phyloP scores from a whole-genome alignment of 1,140 invertebrate genomes.

The Formica selysi region DNA sequence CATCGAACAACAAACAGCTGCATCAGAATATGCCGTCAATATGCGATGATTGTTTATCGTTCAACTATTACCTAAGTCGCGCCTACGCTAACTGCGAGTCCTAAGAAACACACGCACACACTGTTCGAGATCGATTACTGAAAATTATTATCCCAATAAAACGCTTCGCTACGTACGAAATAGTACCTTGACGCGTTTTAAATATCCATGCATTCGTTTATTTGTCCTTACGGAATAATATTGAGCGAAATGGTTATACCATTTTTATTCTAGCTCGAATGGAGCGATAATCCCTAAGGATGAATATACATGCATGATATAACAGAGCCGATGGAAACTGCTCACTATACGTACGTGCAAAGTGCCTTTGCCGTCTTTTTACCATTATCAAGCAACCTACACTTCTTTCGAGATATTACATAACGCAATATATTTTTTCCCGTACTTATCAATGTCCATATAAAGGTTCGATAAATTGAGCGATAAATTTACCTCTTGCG shows the following conservation, averaged over 20 bases:
- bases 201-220: slow-evolving; percentile 59
- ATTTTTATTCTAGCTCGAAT: slow-evolving; percentile 55
- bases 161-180: slow-evolving; percentile 20
- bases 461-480: background rate
- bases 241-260: slow-evolving; percentile 51
- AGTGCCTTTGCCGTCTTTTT: slow-evolving; percentile 25
- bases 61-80: slow-evolving; percentile 12
- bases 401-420: background rate
- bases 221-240: slow-evolving; percentile 58
- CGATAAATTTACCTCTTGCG: background rate
- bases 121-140: background rate
- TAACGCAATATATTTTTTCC: background rate
- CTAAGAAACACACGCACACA: background rate
- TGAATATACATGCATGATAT: slow-evolving; percentile 61
- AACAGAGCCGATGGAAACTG: slow-evolving; percentile 52
- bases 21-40: background rate
- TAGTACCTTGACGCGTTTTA: slow-evolving; percentile 41
- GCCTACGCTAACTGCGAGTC: background rate
- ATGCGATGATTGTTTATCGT: slow-evolving; percentile 25
- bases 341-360: slow-evolving; percentile 35
- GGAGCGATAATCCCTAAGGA: slow-evolving; percentile 57
- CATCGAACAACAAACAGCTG: background rate
- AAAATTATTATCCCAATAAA: slow-evolving; percentile 45
- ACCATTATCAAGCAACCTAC: slow-evolving; percentile 23
- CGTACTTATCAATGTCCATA: slow-evolving; percentile 15